Conservation (phyloP, 2,888 invertebrate species). For the Idaea straminata region DNA sequence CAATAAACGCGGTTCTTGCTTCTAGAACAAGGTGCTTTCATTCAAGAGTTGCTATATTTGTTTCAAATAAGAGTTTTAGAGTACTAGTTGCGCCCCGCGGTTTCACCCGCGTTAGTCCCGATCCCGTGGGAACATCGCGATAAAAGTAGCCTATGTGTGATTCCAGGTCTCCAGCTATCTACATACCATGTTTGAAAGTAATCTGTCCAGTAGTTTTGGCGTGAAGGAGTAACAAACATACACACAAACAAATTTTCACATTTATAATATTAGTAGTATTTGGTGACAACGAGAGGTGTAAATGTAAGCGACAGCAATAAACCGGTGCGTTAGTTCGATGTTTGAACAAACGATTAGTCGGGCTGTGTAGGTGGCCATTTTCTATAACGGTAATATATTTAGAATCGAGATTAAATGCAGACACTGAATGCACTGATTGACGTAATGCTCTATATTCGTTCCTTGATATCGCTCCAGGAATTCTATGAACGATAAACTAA, state of each 20-base stretch:
- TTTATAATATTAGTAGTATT: too few relatives aligned
- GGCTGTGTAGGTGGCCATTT: slow-evolving; percentile 45
- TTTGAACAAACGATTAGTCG: slow-evolving; percentile 51
- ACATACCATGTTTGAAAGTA: too few relatives aligned
- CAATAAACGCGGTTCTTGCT: slow-evolving; percentile 27
- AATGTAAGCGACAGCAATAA: slow-evolving; percentile 27
- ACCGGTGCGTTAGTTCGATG: slow-evolving; percentile 41
- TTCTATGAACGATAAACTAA: slow-evolving; percentile 4
- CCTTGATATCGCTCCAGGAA: slow-evolving; percentile 2
- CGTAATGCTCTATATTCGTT: slow-evolving; percentile 11
- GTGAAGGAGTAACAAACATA: too few relatives aligned
- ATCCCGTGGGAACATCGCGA: too few relatives aligned
- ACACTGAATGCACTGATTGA: slow-evolving; percentile 20
- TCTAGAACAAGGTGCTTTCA: slow-evolving; percentile 10
- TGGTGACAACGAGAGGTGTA: slow-evolving; percentile 36
- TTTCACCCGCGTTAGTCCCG: too few relatives aligned
- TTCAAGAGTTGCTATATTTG: neutral
- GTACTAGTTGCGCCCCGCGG: too few relatives aligned
- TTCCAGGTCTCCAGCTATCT: too few relatives aligned
- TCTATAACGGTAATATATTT: slow-evolving; percentile 30
- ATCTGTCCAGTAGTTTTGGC: too few relatives aligned
- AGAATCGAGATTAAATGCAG: slow-evolving; percentile 31
- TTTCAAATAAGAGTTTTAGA: slow-evolving; percentile 2
- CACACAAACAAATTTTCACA: too few relatives aligned
- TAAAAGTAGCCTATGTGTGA: too few relatives aligned